Base-by-base conservation (phyloP, 2,113 vertebrate species). In the Odontophorus gujanensis region DNA sequence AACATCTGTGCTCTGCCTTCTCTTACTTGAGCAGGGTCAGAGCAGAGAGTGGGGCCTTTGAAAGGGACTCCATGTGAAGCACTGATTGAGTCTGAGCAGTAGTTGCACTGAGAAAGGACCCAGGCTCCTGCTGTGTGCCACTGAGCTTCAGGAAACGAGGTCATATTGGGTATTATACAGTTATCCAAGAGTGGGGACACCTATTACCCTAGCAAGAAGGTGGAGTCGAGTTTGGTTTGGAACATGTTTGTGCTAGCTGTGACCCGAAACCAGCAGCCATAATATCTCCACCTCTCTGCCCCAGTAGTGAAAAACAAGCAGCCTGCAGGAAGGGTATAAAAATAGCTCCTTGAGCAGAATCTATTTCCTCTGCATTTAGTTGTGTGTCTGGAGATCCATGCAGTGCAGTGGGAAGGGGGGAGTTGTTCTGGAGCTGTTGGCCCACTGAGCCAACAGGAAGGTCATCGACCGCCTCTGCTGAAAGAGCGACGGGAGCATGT, bases 381-480 rank as follows among this genome's bases (percentile, higher is more conserved):
- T 0, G 5, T 72, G 53, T 71, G 68, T 34, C 76, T 85, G 74
- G 76, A 88, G 87, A 63, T 48, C 13, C 68, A n/a, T 69, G 75
- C 9, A 19, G 62, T 2, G 28, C 81, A 73, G 38, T 68, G 82
- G 78, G 92, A 78, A 71, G 76, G 8, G 45, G 40, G 58, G 47
- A 32, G 72, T 12, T 62, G 72, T 40, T 77, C 34, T 80, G 34
- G 4, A 83, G 75, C 0, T 0, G 61, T 89, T 85, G 87, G 87
- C 92, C 87, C 72, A 13, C 58, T 2, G 3, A 91, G 69, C 73
- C 81, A 58, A 91, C 90, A 90, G 91, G 94, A 95, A 96, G 91
- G 85, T 94, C 87, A 90, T 48, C 43, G 17, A 40, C 32, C 38
- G 32, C 12, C 36, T 26, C 40, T 53, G 32, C 79, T 30, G 62